Evolutionary conservation across 2,888 invertebrate genomes (phyloP).

Genomic region (Orthonevra nobilis): DNA sequence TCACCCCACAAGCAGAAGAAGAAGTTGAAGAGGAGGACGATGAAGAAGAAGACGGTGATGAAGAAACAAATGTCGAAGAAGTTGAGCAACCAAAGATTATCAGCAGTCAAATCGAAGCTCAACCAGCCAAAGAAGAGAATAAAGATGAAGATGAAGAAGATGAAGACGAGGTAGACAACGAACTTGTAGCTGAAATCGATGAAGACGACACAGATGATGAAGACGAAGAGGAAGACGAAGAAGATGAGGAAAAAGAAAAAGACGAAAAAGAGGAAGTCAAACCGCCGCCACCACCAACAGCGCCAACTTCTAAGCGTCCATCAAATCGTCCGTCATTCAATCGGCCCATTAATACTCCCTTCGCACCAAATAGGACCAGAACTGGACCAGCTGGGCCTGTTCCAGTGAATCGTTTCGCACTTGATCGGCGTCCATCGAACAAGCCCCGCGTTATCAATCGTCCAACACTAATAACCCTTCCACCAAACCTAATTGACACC

Average conservation of each 20-base stretch:
- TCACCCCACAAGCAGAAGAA: background rate
- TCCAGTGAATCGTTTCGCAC: conserved; percentile 70
- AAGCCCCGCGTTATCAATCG: conserved; percentile 76
- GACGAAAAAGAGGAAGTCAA: conserved; percentile 47
- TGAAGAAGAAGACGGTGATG: conserved; percentile 66
- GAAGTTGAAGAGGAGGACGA: conserved; percentile 49
- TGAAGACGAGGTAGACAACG: conserved; percentile 19
- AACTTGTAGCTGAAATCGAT: too few relatives aligned
- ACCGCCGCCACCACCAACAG: conserved; percentile 58
- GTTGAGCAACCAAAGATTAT: too few relatives aligned
- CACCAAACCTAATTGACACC: conserved; percentile 76
- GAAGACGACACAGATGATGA: conserved; percentile 54
- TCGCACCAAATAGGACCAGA: too few relatives aligned
- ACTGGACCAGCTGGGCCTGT: conserved; percentile 31
- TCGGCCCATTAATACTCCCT: conserved; percentile 36
- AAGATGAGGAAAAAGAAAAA: conserved; percentile 50
- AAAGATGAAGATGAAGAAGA: conserved; percentile 38
- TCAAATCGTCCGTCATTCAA: conserved; percentile 49
- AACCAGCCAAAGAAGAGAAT: too few relatives aligned
- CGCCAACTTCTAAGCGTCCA: conserved; percentile 71
- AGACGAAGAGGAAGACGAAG: conserved; percentile 23
- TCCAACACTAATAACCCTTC: conserved; percentile 76
- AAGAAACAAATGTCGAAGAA: conserved; percentile 64
- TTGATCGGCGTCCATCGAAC: conserved; percentile 71
- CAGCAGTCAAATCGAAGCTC: too few relatives aligned